Evolutionary conservation across 1,140 invertebrate genomes (phyloP), one percentile per base, ranked within the genome.

Genomic region (Diabrotica undecimpunctata): DNA sequence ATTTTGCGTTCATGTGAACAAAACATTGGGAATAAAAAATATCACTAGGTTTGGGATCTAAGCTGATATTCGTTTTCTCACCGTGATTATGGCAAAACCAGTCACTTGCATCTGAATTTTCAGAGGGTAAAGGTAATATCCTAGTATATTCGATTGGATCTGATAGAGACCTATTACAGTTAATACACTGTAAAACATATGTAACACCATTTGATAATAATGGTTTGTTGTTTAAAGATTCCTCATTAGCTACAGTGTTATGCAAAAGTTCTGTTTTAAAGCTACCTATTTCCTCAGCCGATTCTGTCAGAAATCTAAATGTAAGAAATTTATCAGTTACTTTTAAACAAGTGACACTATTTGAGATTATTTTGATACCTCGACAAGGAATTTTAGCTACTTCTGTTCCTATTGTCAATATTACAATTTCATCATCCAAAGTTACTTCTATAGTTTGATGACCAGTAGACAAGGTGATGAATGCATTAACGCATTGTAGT

Each of bases 21-120:
- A 73, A 83, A 66, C 80, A 83, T n/a, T 81, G 65, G 53, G 80
- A 70, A 66, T 83, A 82, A 46, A 84, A 78, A 67, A 83, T 76
- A 76, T 85, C 83, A 56, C 63, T 66, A 66, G 75, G 75, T 65
- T 79, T 80, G 12, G 81, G 80, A 54, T 78, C 77, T 41, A 83
- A 70, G 56, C 72, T 70, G 13, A 70, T 65, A 7, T 75, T 69
- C 36, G 54, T 65, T 59, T 71, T 53, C 14, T 70, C 64, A 5
- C 64, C 56, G 61, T 77, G 75, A 5, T 74, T 78, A 67, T 84
- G 83, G 66, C 84, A 85, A 72, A 84, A 85, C 83, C 83, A 85
- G 61, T 85, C 83, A 0, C 78, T 80, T 72, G 80, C 78, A 66
- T 85, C 83, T 61, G 81, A 72, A 79, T 81, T 82, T 39, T 79